Evolutionary conservation across 2,888 invertebrate genomes (phyloP).

Genomic region (Mimumesa dahlbomi): DNA sequence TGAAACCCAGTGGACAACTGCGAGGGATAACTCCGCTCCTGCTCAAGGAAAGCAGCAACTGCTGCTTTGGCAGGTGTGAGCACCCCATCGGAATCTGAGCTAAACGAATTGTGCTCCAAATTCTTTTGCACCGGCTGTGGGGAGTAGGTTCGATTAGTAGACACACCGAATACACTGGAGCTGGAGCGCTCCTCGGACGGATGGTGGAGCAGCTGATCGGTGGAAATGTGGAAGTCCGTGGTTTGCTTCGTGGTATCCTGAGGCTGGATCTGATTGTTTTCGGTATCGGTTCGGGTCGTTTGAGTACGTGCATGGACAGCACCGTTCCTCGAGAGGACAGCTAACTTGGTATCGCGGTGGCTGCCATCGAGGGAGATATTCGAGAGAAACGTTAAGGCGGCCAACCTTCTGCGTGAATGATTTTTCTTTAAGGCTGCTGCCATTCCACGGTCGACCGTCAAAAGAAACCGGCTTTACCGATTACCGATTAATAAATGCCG

Average conservation of each 20-base stretch:
- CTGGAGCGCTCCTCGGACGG: slow-evolving; percentile 61
- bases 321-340: slow-evolving; percentile 77
- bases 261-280: too few relatives aligned
- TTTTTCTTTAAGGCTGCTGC: slow-evolving; percentile 82
- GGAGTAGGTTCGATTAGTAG: slow-evolving; percentile 44
- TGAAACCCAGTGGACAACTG: slow-evolving; percentile 66
- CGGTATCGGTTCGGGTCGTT: too few relatives aligned
- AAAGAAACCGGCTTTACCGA: slow-evolving; percentile 35
- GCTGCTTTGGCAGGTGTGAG: slow-evolving; percentile 85
- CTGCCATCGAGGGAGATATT: slow-evolving; percentile 97
- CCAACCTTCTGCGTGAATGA: slow-evolving; percentile 91
- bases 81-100: slow-evolving; percentile 88
- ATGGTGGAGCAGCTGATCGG: slow-evolving; percentile 78
- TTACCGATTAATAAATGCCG: slow-evolving; percentile 45
- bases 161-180: too few relatives aligned
- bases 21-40: slow-evolving; percentile 71
- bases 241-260: too few relatives aligned
- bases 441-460: slow-evolving; percentile 77
- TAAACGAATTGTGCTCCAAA: slow-evolving; percentile 82
- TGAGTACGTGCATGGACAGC: slow-evolving; percentile 56
- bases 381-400: slow-evolving; percentile 95
- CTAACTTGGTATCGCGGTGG: slow-evolving; percentile 87
- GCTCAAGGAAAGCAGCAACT: slow-evolving; percentile 73
- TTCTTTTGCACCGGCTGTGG: slow-evolving; percentile 53
- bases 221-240: slow-evolving; percentile 64